Percentiles rank a stretch among this genome's conserved stretches.
Conservation (phyloP, 2,113 vertebrate species). For the Xiphophorus couchianus region DNA sequence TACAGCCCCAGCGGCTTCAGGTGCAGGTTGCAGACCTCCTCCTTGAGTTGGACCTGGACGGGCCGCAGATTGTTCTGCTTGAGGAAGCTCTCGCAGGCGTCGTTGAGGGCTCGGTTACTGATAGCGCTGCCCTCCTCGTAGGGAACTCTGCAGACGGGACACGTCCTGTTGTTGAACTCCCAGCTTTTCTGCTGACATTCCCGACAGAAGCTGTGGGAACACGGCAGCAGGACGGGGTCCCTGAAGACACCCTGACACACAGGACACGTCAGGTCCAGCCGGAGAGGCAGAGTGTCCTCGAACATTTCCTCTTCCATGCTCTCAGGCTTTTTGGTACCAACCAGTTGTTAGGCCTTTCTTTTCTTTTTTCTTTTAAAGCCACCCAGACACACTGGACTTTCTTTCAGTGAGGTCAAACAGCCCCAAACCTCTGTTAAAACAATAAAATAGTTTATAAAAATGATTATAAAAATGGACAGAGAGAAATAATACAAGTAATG, state of each 20-base stretch:
- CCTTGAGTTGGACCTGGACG: not conserved
- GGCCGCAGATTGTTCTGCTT: slow-evolving; percentile 18
- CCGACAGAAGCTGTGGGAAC: slow-evolving; percentile 76
- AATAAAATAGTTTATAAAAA: not conserved
- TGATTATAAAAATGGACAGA: not conserved
- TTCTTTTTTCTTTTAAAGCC: slow-evolving; percentile 61
- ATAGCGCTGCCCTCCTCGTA: slow-evolving; percentile 44
- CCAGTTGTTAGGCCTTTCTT: slow-evolving; percentile 13
- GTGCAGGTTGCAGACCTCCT: slow-evolving; percentile 67
- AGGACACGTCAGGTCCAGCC: slow-evolving; percentile 74
- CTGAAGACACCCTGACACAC: slow-evolving; percentile 69
- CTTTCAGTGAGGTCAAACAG: not conserved
- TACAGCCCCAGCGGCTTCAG: slow-evolving; percentile 72
- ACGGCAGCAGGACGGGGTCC: slow-evolving; percentile 74
- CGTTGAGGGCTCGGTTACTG: slow-evolving; percentile 64
- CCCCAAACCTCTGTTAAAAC: not conserved
- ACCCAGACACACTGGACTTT: not conserved
- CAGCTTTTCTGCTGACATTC: slow-evolving; percentile 53
- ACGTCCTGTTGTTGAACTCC: slow-evolving; percentile 11
- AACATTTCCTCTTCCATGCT: slow-evolving; percentile 53
- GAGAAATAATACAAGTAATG: not conserved
- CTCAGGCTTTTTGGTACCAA: slow-evolving; percentile 55
- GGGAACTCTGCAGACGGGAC: slow-evolving; percentile 67
- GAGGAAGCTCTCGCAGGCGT: slow-evolving; percentile 65
- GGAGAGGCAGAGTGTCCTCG: slow-evolving; percentile 54